Conservation (phyloP, 2,797 vertebrate genomes). For the Remorina albescens region DNA sequence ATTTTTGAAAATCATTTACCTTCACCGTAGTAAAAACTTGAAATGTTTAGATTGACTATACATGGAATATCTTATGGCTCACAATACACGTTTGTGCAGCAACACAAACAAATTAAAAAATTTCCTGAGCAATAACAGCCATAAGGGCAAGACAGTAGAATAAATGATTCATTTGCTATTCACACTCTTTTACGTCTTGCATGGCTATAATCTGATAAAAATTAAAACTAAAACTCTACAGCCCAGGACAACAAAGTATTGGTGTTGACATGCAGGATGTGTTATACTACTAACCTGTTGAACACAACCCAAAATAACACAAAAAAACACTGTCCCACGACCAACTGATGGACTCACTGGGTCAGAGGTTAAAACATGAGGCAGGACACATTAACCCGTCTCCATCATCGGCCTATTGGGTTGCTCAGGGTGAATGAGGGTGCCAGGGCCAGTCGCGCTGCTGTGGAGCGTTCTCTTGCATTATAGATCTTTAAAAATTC, state of each 20-base stretch:
- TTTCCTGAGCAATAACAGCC: conserved; percentile 1
- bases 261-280: conserved; percentile 17
- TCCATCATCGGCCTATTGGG: conserved; percentile 29
- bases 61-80: not conserved
- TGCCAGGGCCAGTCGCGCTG: conserved; percentile 48
- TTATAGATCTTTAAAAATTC: conserved; percentile 55
- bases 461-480: conserved; percentile 47
- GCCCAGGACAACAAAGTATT: not conserved
- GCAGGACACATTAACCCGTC: conserved; percentile 29
- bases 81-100: not conserved
- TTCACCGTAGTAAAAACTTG: not conserved
- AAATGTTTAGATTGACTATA: too few relatives aligned
- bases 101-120: not conserved
- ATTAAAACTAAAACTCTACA: not conserved
- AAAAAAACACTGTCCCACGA: not conserved
- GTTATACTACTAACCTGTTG: not conserved
- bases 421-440: conserved; percentile 58
- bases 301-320: conserved; percentile 12
- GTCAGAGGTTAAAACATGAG: conserved; percentile 23
- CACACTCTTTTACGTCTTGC: conserved; percentile 22
- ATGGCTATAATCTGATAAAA: not conserved
- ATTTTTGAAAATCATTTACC: not conserved
- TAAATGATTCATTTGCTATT: not conserved
- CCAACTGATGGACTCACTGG: not conserved
- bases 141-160: not conserved